Base-by-base conservation (phyloP, 2,113 vertebrate genomes). In the Eupsittula cactorum region DNA sequence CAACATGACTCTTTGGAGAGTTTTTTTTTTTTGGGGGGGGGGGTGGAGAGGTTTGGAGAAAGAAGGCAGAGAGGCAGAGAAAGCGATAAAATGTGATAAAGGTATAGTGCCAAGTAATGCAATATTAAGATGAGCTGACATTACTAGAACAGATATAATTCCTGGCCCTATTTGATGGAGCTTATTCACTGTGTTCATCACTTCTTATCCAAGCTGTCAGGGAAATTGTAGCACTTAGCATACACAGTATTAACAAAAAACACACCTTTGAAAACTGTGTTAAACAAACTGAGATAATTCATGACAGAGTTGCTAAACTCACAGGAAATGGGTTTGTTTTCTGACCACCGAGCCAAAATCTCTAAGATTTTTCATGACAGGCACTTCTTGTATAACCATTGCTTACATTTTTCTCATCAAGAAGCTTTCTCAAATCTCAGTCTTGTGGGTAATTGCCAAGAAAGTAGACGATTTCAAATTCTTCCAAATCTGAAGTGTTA, bases 251-350 rank as follows among this genome's bases (percentile, higher is more conserved):
- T 96, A 95, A 92, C 92, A 92, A 96, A 97, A 95, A 92, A 86
- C 93, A 95, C 95, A 97, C 93, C 93, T 96, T 94, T 95, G 91
- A 87, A 92, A 93, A 97, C 76, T 90, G 84, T 96, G 90, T 96
- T 97, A 96, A 92, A 93, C 87, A 97, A 94, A 94, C 96, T 97
- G 96, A 95, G 95, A 97, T 90, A 97, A 97, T 94, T 90, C 84
- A 94, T 95, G 94, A 96, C 94, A 96, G 95, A 90, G 80, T 77
- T 90, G 93, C 65, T 96, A 97, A 97, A 96, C 88, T 91, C 86
- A 70, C 65, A 97, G 90, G 96, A 97, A 96, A 87, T 1, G 52
- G 60, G 75, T 92, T 97, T 97, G 81, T 96, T 91, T 95, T 96
- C 88, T 96, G 94, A 96, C 93, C 96, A 96, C 41, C 0, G 12